Percentiles rank a stretch among this genome's conserved stretches.
Conservation (phyloP, 2,888 invertebrate species). For the Brachycybe producta region DNA sequence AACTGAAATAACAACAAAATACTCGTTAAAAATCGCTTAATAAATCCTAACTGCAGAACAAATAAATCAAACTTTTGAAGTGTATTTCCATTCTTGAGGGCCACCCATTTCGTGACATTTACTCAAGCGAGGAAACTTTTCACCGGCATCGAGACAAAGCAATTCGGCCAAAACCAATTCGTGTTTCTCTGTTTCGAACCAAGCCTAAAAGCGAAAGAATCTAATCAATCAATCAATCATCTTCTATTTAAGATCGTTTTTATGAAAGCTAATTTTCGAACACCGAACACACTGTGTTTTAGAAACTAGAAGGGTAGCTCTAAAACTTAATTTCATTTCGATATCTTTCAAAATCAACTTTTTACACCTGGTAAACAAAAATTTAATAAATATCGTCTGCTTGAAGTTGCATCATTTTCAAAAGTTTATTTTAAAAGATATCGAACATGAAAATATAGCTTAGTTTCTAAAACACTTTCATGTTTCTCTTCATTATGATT, state of each 20-base stretch:
- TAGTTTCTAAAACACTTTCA: no score
- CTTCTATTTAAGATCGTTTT: background rate
- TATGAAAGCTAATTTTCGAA: background rate
- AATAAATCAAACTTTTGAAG: conserved; percentile 44
- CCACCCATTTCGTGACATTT: conserved; percentile 90
- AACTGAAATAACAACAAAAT: conserved; percentile 17
- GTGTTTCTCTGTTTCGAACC: conserved; percentile 69
- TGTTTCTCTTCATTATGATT: no score
- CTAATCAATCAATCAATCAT: background rate
- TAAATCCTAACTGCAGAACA: background rate
- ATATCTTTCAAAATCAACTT: no score
- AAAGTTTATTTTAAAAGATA: no score
- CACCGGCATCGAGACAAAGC: conserved; percentile 67
- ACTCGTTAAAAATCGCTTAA: background rate
- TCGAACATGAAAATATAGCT: no score
- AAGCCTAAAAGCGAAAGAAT: conserved; percentile 49
- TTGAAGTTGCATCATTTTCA: no score
- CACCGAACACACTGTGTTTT: no score
- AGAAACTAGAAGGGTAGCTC: no score
- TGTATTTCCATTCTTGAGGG: conserved; percentile 83
- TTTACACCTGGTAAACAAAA: no score
- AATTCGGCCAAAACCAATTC: conserved; percentile 72
- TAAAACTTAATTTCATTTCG: no score
- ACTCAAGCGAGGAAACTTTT: conserved; percentile 54
- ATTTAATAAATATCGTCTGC: no score